Evolutionary conservation across 1,140 invertebrate genomes (phyloP).

Genomic region (Meteorus sp.): DNA sequence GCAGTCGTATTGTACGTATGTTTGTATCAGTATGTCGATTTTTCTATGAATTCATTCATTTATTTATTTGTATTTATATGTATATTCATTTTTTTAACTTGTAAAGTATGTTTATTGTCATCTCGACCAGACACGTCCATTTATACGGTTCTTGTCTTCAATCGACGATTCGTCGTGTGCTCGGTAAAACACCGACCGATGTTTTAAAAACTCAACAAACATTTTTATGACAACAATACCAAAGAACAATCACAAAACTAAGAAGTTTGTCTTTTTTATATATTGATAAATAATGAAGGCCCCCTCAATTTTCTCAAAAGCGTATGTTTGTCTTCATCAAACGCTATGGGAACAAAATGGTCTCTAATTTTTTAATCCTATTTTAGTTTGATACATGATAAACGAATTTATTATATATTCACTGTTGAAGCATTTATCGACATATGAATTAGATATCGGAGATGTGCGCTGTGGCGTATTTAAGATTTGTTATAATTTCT

Average conservation of each 20-base stretch:
- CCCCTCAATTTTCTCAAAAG: too few relatives aligned
- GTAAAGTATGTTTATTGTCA: neutral
- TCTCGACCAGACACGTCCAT: constrained; percentile 3
- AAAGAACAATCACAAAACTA: constrained; percentile 21
- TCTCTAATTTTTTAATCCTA: constrained; percentile 16
- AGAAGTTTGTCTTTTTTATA: constrained; percentile 25
- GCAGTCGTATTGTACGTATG: neutral
- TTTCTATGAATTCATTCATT: constrained; percentile 33
- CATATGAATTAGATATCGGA: constrained; percentile 20
- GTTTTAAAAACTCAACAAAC: constrained; percentile 20
- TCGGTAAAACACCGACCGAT: neutral
- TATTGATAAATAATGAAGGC: constrained; percentile 16
- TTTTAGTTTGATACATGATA: constrained; percentile 8
- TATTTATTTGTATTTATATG: constrained; percentile 24
- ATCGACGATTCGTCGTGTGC: neutral
- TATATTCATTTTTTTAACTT: neutral
- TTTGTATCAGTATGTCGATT: constrained; percentile 14
- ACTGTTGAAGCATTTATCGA: constrained; percentile 25
- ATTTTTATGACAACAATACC: constrained; percentile 26
- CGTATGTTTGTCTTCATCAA: too few relatives aligned
- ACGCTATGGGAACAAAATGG: too few relatives aligned
- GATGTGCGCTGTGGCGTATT: constrained; percentile 20
- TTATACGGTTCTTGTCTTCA: constrained; percentile 1
- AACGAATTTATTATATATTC: constrained; percentile 26
- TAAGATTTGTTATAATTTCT: constrained; percentile 16